Conservation (phyloP, 2,888 invertebrate genomes). For the Rotaria sp. region DNA sequence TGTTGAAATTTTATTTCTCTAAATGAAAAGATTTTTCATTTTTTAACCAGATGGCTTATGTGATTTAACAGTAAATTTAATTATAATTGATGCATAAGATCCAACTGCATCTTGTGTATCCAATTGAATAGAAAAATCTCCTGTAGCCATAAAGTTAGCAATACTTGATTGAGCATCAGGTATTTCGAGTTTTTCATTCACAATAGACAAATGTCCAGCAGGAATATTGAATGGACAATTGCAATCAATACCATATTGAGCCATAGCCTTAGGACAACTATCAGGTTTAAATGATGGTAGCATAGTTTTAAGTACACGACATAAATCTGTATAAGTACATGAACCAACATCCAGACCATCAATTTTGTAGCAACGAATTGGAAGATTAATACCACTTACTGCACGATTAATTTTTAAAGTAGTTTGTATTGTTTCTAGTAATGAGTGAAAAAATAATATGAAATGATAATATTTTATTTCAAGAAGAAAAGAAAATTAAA, state of each 20-base stretch:
- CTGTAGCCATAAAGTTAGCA: constrained; percentile 31
- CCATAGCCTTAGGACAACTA: constrained; percentile 32
- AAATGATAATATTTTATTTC: not conserved
- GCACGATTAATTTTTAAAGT: constrained; percentile 4
- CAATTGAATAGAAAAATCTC: constrained; percentile 32
- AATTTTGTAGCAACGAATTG: constrained; percentile 36
- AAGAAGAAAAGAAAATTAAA: not conserved
- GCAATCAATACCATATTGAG: constrained; percentile 35
- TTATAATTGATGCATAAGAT: not conserved
- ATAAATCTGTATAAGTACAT: constrained; percentile 32
- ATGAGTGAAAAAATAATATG: not conserved
- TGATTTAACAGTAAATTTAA: not conserved
- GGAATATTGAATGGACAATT: constrained; percentile 41
- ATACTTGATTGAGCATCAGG: constrained; percentile 36
- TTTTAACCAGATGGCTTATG: not conserved
- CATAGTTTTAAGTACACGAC: constrained; percentile 28
- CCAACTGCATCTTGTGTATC: constrained; percentile 7
- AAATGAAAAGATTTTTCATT: not conserved
- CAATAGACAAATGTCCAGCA: constrained; percentile 21
- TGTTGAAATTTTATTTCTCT: not conserved
- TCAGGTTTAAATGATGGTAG: not conserved
- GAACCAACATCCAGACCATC: constrained; percentile 36
- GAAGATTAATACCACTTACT: constrained; percentile 32
- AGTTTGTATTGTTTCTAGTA: not conserved
- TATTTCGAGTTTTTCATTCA: not conserved